Conservation (phyloP, 2,113 vertebrate genomes). For the Syrrhaptes paradoxus region DNA sequence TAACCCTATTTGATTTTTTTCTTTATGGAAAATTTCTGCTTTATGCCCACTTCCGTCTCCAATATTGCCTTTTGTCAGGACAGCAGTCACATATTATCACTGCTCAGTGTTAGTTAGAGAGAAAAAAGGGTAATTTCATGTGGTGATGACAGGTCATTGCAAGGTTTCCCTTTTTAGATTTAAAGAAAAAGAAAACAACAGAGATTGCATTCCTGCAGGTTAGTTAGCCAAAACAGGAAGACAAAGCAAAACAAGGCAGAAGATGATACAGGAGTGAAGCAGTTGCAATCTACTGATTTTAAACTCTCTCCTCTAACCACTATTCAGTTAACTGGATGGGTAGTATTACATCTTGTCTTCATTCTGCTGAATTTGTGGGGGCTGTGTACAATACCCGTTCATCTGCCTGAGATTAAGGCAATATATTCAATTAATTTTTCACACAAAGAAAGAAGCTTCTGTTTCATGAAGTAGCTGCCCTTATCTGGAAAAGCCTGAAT, state of each 20-base stretch:
- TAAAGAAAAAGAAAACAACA: not conserved
- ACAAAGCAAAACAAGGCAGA: not conserved
- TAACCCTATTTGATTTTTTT: not conserved
- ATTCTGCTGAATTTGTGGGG: not conserved
- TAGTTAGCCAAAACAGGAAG: not conserved
- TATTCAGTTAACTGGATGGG: not conserved
- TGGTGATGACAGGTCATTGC: not conserved
- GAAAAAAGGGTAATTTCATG: not conserved
- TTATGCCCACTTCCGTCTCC: not conserved
- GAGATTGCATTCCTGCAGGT: not conserved
- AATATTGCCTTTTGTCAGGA: not conserved
- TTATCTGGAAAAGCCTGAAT: not conserved
- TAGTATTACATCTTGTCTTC: not conserved
- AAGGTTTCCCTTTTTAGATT: not conserved
- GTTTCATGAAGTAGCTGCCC: not conserved
- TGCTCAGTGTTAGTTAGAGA: not conserved
- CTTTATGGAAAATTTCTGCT: not conserved
- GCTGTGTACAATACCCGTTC: not conserved
- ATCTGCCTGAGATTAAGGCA: not conserved
- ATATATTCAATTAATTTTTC: not conserved
- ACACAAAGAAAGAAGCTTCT: not conserved
- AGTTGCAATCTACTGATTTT: not conserved
- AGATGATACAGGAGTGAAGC: not conserved
- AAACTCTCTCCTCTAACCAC: not conserved
- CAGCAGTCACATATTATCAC: rapidly evolving